Conservation (phyloP, 2,113 vertebrate species). For the Takifugu bimaculatus region DNA sequence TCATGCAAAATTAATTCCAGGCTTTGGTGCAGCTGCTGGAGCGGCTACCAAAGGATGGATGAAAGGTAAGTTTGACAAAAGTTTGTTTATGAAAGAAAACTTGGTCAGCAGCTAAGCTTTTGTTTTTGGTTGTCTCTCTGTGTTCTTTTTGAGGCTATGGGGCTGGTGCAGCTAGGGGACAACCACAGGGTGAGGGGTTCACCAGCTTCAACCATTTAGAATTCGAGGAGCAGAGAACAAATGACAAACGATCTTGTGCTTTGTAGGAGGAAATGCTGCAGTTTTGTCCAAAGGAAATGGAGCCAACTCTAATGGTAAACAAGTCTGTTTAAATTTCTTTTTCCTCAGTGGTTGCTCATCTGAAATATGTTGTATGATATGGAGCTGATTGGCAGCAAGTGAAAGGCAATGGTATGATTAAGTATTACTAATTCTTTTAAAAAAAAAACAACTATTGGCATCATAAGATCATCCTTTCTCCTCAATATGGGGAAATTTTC, state of each 20-base stretch:
- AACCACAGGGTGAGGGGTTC: slow-evolving; percentile 32
- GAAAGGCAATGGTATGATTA: slow-evolving; percentile 38
- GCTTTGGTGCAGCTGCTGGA: slow-evolving; percentile 37
- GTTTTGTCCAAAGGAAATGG: slow-evolving; percentile 25
- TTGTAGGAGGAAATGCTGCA: slow-evolving; percentile 22
- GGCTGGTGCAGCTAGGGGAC: slow-evolving; percentile 24
- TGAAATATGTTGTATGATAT: slow-evolving; percentile 37
- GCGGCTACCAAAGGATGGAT: slow-evolving; percentile 13
- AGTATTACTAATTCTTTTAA: neutral
- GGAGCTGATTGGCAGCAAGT: slow-evolving; percentile 42
- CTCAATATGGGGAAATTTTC: too few relatives aligned
- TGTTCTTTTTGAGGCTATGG: slow-evolving; percentile 39
- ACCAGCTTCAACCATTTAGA: neutral
- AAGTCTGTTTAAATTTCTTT: neutral
- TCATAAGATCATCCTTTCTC: too few relatives aligned
- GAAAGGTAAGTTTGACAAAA: slow-evolving; percentile 24
- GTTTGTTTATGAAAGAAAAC: neutral
- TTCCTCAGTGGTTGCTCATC: neutral
- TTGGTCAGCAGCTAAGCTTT: neutral
- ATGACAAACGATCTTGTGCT: neutral
- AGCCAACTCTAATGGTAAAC: slow-evolving; percentile 33
- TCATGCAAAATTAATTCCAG: slow-evolving; percentile 10
- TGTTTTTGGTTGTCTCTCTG: neutral
- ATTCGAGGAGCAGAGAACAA: neutral
- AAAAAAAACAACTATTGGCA: too few relatives aligned